Evolutionary conservation across 2,888 invertebrate genomes (phyloP).

Genomic region (Amiota mariae): DNA sequence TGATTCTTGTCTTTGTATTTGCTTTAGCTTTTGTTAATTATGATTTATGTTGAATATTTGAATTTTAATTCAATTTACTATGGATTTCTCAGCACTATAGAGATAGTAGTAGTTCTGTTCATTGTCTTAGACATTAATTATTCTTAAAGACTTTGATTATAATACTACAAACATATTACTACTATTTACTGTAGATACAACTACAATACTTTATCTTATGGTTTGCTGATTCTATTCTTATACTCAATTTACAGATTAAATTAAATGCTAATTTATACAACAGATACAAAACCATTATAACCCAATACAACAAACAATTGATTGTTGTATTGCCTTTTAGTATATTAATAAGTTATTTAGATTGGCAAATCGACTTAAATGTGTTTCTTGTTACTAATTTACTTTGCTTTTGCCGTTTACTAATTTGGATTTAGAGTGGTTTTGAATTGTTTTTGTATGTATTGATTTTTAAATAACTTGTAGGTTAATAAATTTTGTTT

Average conservation of each 20-base stretch:
- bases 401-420: too few relatives aligned
- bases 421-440: too few relatives aligned
- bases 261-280: constrained; percentile 22
- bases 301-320: not conserved
- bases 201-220: constrained; percentile 21
- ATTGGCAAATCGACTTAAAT: too few relatives aligned
- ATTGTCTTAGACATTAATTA: constrained; percentile 2
- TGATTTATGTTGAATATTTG: constrained; percentile 13
- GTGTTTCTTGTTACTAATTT: too few relatives aligned
- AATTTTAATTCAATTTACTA: not conserved
- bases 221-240: not conserved
- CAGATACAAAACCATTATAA: not conserved
- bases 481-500: constrained; percentile 1
- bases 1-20: constrained; percentile 2
- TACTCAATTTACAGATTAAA: not conserved
- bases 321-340: not conserved
- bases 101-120: too few relatives aligned
- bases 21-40: constrained; percentile 14
- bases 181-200: not conserved
- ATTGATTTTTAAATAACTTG: too few relatives aligned
- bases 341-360: not conserved
- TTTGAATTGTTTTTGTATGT: too few relatives aligned
- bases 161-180: not conserved
- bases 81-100: not conserved
- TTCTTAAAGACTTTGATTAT: constrained; percentile 5